Evolutionary conservation across 2,797 vertebrate species (phyloP), one percentile per base, ranked within the genome.

Genomic region (Xerus rutilus): DNA sequence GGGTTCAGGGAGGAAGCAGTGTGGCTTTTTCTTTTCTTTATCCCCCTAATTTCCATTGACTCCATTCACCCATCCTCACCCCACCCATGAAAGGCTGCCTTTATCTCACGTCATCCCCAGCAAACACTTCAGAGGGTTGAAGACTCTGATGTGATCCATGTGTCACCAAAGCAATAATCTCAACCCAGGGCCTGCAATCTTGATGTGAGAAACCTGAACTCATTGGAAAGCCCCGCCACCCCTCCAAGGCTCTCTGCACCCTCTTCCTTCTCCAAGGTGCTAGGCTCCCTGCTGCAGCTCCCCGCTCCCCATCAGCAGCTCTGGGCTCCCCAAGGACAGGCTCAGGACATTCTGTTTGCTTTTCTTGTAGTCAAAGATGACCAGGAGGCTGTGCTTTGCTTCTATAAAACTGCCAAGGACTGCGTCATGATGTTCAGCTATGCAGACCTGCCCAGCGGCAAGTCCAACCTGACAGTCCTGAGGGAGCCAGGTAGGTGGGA

Each of bases 381-480:
- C 77, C 98, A 99, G 0, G 98, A 98, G 0, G 98, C 99, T 0
- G 99, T 99, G 84, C 98, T 99, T 6, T 99, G 99, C 7, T 98
- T 99, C 91, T 99, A 99, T 91, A 99, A 99, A 97, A 99, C 99
- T 0, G 99, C 99, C 89, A 98, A 99, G 91, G 99, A 99, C 77
- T 99, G 99, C 0, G 99, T 99, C 96, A 99, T 99, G 99, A 99
- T 99, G 98, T 99, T 99, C 98, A 99, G 99, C 0, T 99, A 99
- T 86, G 97, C 97, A 0, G 99, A 99, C 97, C 99, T 99, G 96
- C 98, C 99, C 98, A 99, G 98, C 7, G 99, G 99, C 62, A 99
- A 97, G 87, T 99, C 99, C 86, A 97, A 99, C 98, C 99, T 99
- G 97, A 99, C 99, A 0, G 99, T 99, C 15, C 99, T 99, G 45